phyloP scores from a whole-genome alignment of 1,140 invertebrate genomes.

The Eueides isabella region DNA sequence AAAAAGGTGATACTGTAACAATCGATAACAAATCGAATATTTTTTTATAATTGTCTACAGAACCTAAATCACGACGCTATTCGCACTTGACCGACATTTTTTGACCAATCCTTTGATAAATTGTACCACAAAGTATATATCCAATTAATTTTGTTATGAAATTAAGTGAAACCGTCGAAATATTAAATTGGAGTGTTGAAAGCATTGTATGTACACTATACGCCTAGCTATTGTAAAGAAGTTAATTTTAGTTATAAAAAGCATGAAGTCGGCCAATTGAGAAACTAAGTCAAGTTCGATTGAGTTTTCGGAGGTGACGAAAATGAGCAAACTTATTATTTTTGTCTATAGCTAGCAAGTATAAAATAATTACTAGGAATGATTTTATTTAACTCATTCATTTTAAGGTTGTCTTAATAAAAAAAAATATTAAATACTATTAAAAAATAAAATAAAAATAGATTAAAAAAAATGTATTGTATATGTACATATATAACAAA shows the following conservation, averaged over 20 bases:
- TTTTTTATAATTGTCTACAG: constrained; percentile 21
- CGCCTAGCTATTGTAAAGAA: constrained; percentile 44
- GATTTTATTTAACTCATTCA: too few relatives aligned
- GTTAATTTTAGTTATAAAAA: constrained; percentile 54
- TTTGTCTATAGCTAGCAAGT: too few relatives aligned
- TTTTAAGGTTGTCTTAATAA: too few relatives aligned
- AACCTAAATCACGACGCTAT: constrained; percentile 31
- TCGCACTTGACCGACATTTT: constrained; percentile 53
- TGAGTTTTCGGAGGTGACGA: constrained; percentile 44
- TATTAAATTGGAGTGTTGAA: constrained; percentile 69
- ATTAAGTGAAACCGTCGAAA: constrained; percentile 71
- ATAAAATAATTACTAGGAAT: background rate
- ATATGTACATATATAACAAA: background rate
- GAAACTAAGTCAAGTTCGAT: constrained; percentile 65
- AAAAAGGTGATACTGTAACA: constrained; percentile 3
- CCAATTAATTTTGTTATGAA: constrained; percentile 75
- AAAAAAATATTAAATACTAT: too few relatives aligned
- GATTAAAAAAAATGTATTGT: background rate
- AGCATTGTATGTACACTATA: constrained; percentile 48
- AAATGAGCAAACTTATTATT: constrained; percentile 47
- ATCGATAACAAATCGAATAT: background rate
- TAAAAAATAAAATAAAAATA: too few relatives aligned
- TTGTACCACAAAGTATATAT: constrained; percentile 58
- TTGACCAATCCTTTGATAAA: constrained; percentile 57
- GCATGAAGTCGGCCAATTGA: constrained; percentile 65